Base-by-base conservation (phyloP, 2,797 vertebrate species). In the Forpus xanthops region DNA sequence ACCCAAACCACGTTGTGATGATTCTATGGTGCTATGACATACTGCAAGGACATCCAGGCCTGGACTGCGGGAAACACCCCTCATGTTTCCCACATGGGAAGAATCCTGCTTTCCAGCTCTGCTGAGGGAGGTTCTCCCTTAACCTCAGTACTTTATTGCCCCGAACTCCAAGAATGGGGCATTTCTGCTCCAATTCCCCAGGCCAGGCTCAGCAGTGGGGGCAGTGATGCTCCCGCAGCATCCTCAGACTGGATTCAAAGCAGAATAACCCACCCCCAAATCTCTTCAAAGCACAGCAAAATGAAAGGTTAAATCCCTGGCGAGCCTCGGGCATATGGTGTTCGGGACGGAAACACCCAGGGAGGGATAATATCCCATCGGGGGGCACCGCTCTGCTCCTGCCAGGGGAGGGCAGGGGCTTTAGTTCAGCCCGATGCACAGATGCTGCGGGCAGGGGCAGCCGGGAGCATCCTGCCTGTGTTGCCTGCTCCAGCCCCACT, bases 321-420 rank as follows among this genome's bases (percentile, higher is more conserved):
- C 0, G 87, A 90, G 77, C 53, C 89, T 9, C 39, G 23, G 94
- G 92, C 96, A 97, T 94, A 95, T 96, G 95, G 94, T 35, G 90
- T 39, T 79, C 82, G 66, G 89, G 85, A 87, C 88, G 66, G 78
- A 84, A 87, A 52, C 61, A 68, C 33, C 85, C 58, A 45, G 82
- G 12, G 89, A 27, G 15, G 87, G 93, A 96, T 79, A 96, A 96
- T 89, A 76, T 89, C 62, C 87, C 95, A 18, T 35, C 68, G 14
- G 83, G 94, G 92, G 89, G 83, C 11, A n/a, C 62, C 8, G 53
- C 79, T 84, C 52, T 0, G 49, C 79, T 91, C 73, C 82, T 45
- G 50, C 60, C 79, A 24, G 12, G 50, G 28, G 44, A 37, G 56
- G 28, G 62, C 27, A 20, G 28, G 8, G 42, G 56, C 35, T 39